Percentiles rank a stretch among this genome's conserved stretches.
Evolutionary conservation across 2,888 invertebrate genomes (phyloP).

Genomic region (Diploptera punctata): DNA sequence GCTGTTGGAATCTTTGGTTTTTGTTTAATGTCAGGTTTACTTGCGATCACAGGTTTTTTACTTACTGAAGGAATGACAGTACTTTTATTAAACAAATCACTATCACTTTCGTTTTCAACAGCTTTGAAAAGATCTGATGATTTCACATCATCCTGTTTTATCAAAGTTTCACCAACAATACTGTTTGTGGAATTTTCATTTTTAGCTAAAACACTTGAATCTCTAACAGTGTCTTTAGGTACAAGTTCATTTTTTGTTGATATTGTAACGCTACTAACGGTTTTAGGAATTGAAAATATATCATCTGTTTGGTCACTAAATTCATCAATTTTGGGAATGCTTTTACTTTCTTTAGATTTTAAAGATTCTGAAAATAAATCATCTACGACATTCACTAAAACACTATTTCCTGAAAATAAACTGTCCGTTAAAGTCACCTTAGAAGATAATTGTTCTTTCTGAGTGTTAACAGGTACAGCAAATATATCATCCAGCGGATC

Average conservation of each 20-base stretch:
- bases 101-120: neutral
- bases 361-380: neutral
- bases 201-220: neutral
- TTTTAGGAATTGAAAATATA: constrained; percentile 23
- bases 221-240: neutral
- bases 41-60: constrained; percentile 18
- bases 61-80: neutral
- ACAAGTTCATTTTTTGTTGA: neutral
- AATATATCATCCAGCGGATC: neutral
- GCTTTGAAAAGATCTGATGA: neutral
- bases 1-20: constrained; percentile 14
- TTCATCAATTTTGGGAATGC: neutral
- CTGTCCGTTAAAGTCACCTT: neutral
- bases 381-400: neutral
- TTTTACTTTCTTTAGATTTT: neutral
- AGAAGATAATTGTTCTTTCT: neutral
- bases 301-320: constrained; percentile 7
- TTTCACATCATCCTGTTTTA: neutral
- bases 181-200: neutral
- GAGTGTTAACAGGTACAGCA: neutral
- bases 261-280: neutral
- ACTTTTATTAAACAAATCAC: neutral
- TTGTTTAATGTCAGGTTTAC: constrained; percentile 6
- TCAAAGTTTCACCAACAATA: neutral
- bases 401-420: neutral